A percentile compares a stretch with the other conserved stretches of the same genome.
phyloP scores from a whole-genome alignment of 2,797 vertebrate species.

The Emys orbicularis region DNA sequence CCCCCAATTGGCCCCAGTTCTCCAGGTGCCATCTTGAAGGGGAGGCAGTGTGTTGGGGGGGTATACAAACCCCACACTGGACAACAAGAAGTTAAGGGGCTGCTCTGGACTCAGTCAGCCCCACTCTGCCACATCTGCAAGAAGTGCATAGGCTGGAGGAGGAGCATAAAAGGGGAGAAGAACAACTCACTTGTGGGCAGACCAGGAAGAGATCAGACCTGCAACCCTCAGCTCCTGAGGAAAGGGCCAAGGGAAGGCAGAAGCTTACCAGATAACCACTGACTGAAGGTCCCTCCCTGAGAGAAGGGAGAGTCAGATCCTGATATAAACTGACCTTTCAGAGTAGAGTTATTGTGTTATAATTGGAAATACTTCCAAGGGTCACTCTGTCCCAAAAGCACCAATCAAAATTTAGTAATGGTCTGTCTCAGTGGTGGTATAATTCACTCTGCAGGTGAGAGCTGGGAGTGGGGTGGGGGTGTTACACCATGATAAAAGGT shows the following conservation, averaged over 20 bases:
- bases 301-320: neutral
- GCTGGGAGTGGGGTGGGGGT: neutral
- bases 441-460: neutral
- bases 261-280: neutral
- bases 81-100: neutral
- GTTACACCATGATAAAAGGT: neutral
- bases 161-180: neutral
- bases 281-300: neutral
- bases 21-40: neutral
- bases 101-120: too few species aligned
- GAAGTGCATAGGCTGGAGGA: neutral
- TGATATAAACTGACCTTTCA: neutral
- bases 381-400: neutral
- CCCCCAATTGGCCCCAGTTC: neutral
- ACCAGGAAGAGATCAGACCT: neutral
- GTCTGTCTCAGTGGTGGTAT: neutral
- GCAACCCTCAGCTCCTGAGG: neutral
- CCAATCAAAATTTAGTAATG: neutral
- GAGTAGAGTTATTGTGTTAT: neutral
- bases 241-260: neutral
- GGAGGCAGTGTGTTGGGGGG: neutral
- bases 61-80: too few species aligned
- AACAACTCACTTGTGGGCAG: neutral
- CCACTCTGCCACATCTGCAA: neutral
- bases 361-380: neutral